Evolutionary conservation across 2,888 invertebrate species (phyloP).

Genomic region (Cheilosia impressa): DNA sequence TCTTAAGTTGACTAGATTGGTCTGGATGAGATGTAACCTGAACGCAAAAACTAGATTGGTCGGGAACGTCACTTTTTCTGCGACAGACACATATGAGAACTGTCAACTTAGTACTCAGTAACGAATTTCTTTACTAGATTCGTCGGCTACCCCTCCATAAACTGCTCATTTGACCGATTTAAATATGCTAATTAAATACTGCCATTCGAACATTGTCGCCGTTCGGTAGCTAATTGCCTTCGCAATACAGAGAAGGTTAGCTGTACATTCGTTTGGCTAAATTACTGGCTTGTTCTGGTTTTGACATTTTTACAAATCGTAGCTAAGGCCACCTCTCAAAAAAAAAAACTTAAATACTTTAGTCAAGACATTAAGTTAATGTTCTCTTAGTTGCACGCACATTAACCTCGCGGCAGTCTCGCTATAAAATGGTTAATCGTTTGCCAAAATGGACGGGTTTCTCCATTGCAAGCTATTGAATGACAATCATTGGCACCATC

Average conservation of each 20-base stretch:
- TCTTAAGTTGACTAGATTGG: too few relatives aligned
- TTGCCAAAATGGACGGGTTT: neutral
- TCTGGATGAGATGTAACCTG: too few relatives aligned
- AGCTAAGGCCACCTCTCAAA: slow-evolving; percentile 46
- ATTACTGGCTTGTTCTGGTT: slow-evolving; percentile 9
- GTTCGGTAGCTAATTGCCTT: neutral
- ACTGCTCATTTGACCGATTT: too few relatives aligned
- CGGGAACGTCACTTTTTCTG: too few relatives aligned
- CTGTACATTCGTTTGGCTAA: neutral
- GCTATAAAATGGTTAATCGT: neutral
- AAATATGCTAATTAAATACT: slow-evolving; percentile 32
- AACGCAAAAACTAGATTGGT: too few relatives aligned
- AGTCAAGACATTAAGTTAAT: slow-evolving; percentile 5
- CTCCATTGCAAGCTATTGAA: slow-evolving; percentile 19
- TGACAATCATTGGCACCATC: slow-evolving; percentile 45
- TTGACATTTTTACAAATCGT: slow-evolving; percentile 12
- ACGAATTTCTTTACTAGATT: too few relatives aligned
- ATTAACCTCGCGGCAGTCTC: neutral
- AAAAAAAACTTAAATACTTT: neutral
- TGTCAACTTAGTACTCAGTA: too few relatives aligned
- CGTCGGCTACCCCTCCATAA: too few relatives aligned
- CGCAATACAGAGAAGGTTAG: slow-evolving; percentile 2
- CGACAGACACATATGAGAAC: too few relatives aligned
- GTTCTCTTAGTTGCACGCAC: slow-evolving; percentile 39
- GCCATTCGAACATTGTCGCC: neutral